These are phyloP conservation scores for Megaceryle alcyon DNA, from an alignment of 2,797 vertebrate species.

Conservation along the genomic window DNA sequence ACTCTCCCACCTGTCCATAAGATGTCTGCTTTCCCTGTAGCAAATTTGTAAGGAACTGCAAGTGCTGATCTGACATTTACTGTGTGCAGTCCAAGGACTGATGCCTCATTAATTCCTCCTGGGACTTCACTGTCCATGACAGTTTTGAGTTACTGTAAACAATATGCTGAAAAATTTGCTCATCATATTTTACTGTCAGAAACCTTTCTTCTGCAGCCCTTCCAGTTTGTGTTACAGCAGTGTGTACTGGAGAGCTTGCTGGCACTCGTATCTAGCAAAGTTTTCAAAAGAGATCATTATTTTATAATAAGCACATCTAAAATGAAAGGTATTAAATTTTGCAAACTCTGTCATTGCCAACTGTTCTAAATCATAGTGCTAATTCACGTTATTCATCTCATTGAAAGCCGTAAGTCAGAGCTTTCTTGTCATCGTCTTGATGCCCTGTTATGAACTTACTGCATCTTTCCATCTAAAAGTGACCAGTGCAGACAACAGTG, in stretches of 20 bases:
- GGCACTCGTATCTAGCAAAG: background rate
- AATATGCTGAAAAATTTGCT: conserved; percentile 20
- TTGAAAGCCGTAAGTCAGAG: conserved; percentile 39
- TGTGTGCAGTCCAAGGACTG: background rate
- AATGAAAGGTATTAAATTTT: conserved; percentile 61
- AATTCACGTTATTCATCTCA: conserved; percentile 59
- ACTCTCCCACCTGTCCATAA: background rate
- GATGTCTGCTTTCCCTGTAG: background rate
- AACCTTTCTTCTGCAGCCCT: background rate
- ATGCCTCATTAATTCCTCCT: conserved; percentile 1
- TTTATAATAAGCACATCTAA: conserved; percentile 46
- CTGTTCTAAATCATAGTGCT: conserved; percentile 43
- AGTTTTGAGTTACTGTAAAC: conserved; percentile 35
- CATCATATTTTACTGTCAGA: background rate
- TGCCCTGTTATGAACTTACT: conserved; percentile 1
- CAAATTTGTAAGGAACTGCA: background rate
- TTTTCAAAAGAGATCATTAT: conserved; percentile 46
- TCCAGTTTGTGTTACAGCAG: background rate
- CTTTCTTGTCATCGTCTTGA: conserved; percentile 35
- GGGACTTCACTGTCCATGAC: background rate
- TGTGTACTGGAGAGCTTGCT: background rate
- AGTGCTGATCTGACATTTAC: background rate
- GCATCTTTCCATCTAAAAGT: conserved; percentile 43
- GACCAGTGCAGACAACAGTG: conserved; percentile 36
- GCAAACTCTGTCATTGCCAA: conserved; percentile 1